Conservation (phyloP, 2,797 vertebrate species). For the Pseudochaenichthys georgianus region DNA sequence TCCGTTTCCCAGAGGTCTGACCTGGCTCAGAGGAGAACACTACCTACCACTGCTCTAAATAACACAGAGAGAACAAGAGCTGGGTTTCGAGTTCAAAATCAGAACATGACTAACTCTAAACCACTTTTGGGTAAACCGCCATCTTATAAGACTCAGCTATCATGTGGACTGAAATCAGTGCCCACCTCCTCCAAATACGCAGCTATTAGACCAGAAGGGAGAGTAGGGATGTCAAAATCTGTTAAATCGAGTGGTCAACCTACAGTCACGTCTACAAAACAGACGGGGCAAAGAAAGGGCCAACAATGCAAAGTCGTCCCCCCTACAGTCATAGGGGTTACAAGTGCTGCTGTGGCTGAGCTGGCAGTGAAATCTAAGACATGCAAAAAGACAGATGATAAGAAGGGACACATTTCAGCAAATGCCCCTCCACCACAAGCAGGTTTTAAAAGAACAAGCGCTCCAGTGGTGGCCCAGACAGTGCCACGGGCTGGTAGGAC, state of each 20-base stretch:
- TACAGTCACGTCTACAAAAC: constrained; percentile 1
- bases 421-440: not conserved
- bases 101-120: constrained; percentile 12
- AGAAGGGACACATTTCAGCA: not conserved
- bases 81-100: constrained; percentile 20
- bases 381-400: not conserved
- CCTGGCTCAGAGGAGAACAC: not conserved
- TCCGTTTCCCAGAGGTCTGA: constrained; percentile 20
- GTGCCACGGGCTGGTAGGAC: constrained; percentile 42
- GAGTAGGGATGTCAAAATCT: not conserved
- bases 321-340: not conserved
- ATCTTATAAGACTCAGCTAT: constrained; percentile 1
- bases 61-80: constrained; percentile 7
- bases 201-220: not conserved
- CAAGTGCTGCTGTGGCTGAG: not conserved
- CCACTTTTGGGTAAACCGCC: constrained; percentile 23
- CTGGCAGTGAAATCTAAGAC: constrained; percentile 16
- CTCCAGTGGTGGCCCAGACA: constrained; percentile 38
- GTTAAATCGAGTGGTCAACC: not conserved
- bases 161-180: constrained; percentile 18
- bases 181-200: constrained; percentile 13
- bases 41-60: not conserved
- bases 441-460: not conserved
- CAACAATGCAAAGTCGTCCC: not conserved
- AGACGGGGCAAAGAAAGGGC: constrained; percentile 3